Evolutionary conservation across 2,113 vertebrate genomes (phyloP).

Genomic region (Accipiter cooperii): DNA sequence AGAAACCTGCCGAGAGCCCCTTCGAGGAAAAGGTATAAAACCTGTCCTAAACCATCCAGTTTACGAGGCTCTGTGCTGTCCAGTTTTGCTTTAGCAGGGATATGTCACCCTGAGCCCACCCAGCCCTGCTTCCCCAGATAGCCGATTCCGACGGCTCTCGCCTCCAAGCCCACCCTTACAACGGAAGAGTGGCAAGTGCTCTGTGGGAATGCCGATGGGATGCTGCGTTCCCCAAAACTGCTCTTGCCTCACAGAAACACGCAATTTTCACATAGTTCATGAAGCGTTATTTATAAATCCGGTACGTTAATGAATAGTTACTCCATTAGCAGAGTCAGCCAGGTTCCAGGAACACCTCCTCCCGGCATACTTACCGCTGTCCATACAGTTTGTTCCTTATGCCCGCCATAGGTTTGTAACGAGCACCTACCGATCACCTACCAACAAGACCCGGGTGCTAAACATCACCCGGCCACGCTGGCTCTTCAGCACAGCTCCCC

Average conservation of each 20-base stretch:
- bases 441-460: not conserved
- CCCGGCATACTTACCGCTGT: no score
- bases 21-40: not conserved
- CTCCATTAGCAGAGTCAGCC: not conserved
- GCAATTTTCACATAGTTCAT: not conserved
- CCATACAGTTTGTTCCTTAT: not conserved
- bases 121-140: not conserved
- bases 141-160: fast-evolving
- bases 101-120: not conserved
- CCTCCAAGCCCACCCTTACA: not conserved
- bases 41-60: not conserved
- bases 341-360: not conserved
- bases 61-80: not conserved
- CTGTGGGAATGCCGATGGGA: not conserved
- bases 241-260: not conserved
- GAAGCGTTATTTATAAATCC: not conserved
- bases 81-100: not conserved
- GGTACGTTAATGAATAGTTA: not conserved
- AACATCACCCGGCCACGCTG: not conserved
- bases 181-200: not conserved
- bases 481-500: not conserved
- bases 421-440: not conserved
- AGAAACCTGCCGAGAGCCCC: not conserved
- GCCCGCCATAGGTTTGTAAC: not conserved
- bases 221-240: not conserved